Conservation (phyloP, 2,797 vertebrate genomes). For the Macroramphosus scolopax region DNA sequence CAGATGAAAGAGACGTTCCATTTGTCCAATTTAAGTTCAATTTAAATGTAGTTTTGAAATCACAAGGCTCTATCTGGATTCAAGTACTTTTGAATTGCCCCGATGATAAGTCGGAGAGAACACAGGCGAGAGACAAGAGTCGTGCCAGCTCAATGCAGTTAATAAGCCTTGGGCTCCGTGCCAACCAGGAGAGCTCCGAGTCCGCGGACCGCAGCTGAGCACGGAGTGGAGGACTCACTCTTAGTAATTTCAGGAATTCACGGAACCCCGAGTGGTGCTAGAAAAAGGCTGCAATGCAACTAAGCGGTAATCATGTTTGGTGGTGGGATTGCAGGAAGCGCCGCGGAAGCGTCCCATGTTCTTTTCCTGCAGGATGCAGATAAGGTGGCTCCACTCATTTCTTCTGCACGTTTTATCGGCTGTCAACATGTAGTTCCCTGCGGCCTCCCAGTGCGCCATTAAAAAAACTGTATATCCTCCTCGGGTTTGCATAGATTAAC, state of each 20-base stretch:
- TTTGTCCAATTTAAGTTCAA: conserved; percentile 46
- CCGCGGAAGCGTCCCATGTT: conserved; percentile 24
- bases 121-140: conserved; percentile 18
- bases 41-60: conserved; percentile 47
- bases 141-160: conserved; percentile 53
- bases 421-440: conserved; percentile 27
- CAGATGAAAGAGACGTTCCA: conserved; percentile 37
- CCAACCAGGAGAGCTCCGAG: conserved; percentile 41
- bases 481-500: conserved; percentile 44
- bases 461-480: too few relatives aligned
- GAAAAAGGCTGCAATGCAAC: conserved; percentile 29
- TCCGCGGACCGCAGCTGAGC: conserved; percentile 34
- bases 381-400: conserved; percentile 46
- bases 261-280: conserved; percentile 16
- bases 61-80: conserved; percentile 43
- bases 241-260: conserved; percentile 23
- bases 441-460: conserved; percentile 20
- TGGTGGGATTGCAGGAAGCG: conserved; percentile 26
- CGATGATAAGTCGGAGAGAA: conserved; percentile 55
- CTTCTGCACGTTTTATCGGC: conserved; percentile 46
- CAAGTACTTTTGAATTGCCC: conserved; percentile 63
- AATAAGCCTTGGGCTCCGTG: conserved; percentile 50
- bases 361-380: conserved; percentile 56
- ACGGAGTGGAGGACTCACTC: conserved; percentile 15
- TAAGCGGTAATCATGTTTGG: conserved; percentile 44